phyloP scores from a whole-genome alignment of 1,140 invertebrate genomes.

The Stenopsyche tienmushanensis region DNA sequence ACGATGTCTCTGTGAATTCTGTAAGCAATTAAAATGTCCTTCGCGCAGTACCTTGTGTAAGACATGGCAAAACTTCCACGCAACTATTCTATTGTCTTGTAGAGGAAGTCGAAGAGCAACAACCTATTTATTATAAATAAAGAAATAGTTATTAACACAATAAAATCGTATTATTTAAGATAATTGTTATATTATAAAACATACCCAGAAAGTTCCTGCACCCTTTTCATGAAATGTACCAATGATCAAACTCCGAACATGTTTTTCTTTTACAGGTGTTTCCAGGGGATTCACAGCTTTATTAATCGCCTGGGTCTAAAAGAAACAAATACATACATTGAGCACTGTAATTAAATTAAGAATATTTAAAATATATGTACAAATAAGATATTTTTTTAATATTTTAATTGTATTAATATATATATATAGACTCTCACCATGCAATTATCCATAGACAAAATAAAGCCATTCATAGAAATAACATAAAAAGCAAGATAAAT shows the following conservation, averaged over 20 bases:
- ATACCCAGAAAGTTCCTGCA: conserved; percentile 84
- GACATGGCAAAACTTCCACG: conserved; percentile 99
- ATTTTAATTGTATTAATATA: background rate
- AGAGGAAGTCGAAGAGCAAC: conserved; percentile 79
- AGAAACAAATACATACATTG: conserved; percentile 40
- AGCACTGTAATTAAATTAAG: background rate
- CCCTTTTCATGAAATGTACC: conserved; percentile 94
- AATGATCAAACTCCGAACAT: conserved; percentile 91
- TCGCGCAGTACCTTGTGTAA: conserved; percentile 94
- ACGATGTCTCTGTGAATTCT: conserved; percentile 81
- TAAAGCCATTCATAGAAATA: no score
- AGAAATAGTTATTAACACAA: conserved; percentile 10
- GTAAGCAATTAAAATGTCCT: conserved; percentile 83
- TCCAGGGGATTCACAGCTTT: conserved; percentile 90
- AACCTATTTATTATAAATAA: conserved; percentile 44
- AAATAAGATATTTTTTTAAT: background rate
- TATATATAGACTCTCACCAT: no score
- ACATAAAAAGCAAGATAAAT: no score
- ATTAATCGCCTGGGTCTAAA: conserved; percentile 76
- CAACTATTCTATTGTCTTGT: conserved; percentile 89
- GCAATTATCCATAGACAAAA: no score
- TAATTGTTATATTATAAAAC: background rate
- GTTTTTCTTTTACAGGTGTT: conserved; percentile 94
- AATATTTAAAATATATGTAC: background rate
- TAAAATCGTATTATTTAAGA: background rate